Percentiles rank a stretch among this genome's conserved stretches.
Evolutionary conservation across 1,140 invertebrate genomes (phyloP).

Genomic region (Micrasema minimum): DNA sequence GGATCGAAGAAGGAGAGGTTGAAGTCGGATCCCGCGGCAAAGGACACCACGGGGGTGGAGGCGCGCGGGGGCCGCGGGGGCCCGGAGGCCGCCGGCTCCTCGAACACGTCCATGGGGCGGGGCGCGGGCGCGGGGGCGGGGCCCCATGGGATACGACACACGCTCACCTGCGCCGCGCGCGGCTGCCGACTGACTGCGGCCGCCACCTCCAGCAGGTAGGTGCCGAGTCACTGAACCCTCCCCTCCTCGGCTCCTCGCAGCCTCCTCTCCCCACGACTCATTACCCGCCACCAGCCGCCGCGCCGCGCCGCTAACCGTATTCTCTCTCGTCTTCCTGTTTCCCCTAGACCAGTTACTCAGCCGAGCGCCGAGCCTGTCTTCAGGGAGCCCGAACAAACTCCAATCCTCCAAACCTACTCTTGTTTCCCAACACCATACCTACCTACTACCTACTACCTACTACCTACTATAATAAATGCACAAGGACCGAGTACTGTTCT

Average conservation of each 20-base stretch:
- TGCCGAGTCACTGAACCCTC: slow-evolving; percentile 33
- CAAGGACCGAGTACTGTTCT: too few species aligned
- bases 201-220: not conserved
- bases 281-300: not conserved
- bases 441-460: too few species aligned
- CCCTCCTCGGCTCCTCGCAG: not conserved
- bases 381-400: too few species aligned
- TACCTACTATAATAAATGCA: too few species aligned
- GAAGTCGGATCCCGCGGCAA: slow-evolving; percentile 80
- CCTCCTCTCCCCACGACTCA: not conserved
- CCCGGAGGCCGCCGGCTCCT: slow-evolving; percentile 41
- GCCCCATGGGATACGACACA: slow-evolving; percentile 25
- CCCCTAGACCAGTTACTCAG: not conserved
- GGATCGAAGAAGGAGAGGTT: slow-evolving; percentile 83
- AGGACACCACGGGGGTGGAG: slow-evolving; percentile 73
- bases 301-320: not conserved
- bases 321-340: slow-evolving; percentile 13
- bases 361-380: too few species aligned
- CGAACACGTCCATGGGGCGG: slow-evolving; percentile 48
- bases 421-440: too few species aligned
- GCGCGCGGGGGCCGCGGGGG: slow-evolving; percentile 37
- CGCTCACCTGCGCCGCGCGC: slow-evolving; percentile 32
- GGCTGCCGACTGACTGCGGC: slow-evolving; percentile 37
- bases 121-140: slow-evolving; percentile 33
- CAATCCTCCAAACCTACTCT: too few species aligned